Evolutionary conservation across 1,140 invertebrate species (phyloP).

Genomic region (Orius laevigatus): DNA sequence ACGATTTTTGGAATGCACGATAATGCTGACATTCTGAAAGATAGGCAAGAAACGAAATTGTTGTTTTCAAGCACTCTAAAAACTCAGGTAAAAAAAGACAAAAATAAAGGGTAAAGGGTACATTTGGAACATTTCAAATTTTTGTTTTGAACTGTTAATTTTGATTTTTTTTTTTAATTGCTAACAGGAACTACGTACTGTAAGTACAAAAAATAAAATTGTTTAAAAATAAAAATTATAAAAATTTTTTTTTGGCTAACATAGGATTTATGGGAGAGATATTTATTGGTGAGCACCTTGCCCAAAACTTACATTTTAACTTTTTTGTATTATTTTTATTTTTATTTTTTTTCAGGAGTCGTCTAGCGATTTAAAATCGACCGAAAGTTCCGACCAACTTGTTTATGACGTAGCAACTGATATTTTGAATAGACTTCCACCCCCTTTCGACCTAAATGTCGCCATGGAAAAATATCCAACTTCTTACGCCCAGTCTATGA

Average conservation of each 20-base stretch:
- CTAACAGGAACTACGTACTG: too few relatives aligned
- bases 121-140: too few relatives aligned
- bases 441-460: constrained; percentile 48
- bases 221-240: constrained; percentile 8
- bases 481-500: constrained; percentile 71
- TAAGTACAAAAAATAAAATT: not conserved
- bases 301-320: not conserved
- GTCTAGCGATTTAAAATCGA: constrained; percentile 23
- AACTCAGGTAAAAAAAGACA: constrained; percentile 50
- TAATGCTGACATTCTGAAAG: constrained; percentile 89
- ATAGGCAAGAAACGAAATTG: constrained; percentile 70
- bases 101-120: not conserved
- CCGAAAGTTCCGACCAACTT: constrained; percentile 44
- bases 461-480: constrained; percentile 60
- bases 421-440: constrained; percentile 54
- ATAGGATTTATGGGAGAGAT: constrained; percentile 28
- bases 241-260: constrained; percentile 17
- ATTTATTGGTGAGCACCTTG: constrained; percentile 12
- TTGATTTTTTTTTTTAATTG: too few relatives aligned
- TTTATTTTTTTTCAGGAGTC: constrained; percentile 24
- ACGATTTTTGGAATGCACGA: constrained; percentile 84
- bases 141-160: too few relatives aligned
- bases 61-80: constrained; percentile 63
- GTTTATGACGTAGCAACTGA: constrained; percentile 51
- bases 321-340: constrained; percentile 2